Conservation (phyloP, 2,797 vertebrate species). For the Sebastolobus altivelis region DNA sequence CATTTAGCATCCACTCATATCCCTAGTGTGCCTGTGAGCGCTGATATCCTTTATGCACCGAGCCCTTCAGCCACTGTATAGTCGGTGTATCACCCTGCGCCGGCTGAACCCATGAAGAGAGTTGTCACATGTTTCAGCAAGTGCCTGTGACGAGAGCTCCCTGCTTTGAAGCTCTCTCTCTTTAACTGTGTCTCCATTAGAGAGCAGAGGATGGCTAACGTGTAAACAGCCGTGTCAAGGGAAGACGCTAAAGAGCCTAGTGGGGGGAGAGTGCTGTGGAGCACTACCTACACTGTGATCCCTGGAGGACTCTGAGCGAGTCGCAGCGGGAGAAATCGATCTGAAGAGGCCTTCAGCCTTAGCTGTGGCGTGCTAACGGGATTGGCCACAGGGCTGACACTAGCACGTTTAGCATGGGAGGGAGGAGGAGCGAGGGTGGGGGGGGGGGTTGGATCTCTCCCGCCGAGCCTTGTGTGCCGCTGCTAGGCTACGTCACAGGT, state of each 20-base stretch:
- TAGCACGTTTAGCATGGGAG: conserved; percentile 63
- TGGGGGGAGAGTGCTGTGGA: conserved; percentile 58
- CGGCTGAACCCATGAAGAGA: conserved; percentile 59
- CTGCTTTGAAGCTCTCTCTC: conserved; percentile 66
- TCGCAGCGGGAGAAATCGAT: conserved; percentile 77
- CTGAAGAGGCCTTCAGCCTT: conserved; percentile 74
- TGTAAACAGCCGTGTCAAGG: conserved; percentile 78
- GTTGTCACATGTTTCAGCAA: conserved; percentile 72
- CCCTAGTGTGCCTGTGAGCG: conserved; percentile 24
- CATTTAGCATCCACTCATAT: conserved; percentile 42
- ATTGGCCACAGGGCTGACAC: conserved; percentile 79
- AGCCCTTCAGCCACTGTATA: conserved; percentile 42
- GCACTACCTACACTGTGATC: conserved; percentile 74
- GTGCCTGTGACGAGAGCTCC: conserved; percentile 59
- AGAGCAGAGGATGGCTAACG: conserved; percentile 66
- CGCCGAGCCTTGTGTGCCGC: conserved; percentile 67
- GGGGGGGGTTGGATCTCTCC: conserved; percentile 57
- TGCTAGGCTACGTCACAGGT: conserved; percentile 84
- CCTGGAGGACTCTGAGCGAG: conserved; percentile 71
- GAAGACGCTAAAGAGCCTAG: conserved; percentile 72
- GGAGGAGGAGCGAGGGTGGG: not conserved
- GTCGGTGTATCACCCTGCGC: conserved; percentile 43
- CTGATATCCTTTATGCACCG: conserved; percentile 27
- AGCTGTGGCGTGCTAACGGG: conserved; percentile 72
- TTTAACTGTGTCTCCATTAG: conserved; percentile 74